A percentile compares a stretch with the other conserved stretches of the same genome.
Evolutionary conservation across 1,140 invertebrate genomes (phyloP).

Genomic region (Pseudomyrmex flavicornis): DNA sequence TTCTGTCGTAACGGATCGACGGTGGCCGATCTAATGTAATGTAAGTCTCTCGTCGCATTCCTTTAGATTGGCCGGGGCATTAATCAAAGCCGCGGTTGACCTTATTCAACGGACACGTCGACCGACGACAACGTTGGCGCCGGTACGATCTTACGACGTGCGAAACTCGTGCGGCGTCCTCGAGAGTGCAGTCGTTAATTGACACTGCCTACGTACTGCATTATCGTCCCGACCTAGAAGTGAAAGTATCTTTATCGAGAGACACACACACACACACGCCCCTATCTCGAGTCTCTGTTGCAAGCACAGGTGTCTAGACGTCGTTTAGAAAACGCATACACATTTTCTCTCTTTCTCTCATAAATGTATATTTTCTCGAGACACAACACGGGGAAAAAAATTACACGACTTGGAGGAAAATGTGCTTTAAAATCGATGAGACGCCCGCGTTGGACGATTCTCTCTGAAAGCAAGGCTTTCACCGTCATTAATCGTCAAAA

Average conservation of each 20-base stretch:
- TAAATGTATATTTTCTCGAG: too few relatives aligned
- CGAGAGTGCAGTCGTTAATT: slow-evolving; percentile 11
- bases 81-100: slow-evolving; percentile 49
- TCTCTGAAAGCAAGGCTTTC: not conserved
- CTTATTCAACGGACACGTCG: slow-evolving; percentile 41
- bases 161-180: slow-evolving; percentile 47
- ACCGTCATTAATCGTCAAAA: not conserved
- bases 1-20: not conserved
- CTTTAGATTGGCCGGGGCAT: slow-evolving; percentile 21
- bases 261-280: not conserved
- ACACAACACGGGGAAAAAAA: too few relatives aligned
- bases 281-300: slow-evolving; percentile 7
- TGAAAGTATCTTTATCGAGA: slow-evolving; percentile 42
- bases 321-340: not conserved
- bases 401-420: not conserved
- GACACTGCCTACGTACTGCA: slow-evolving; percentile 8
- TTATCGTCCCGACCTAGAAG: slow-evolving; percentile 45
- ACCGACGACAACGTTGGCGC: slow-evolving; percentile 42
- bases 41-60: slow-evolving; percentile 21
- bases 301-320: slow-evolving; percentile 30
- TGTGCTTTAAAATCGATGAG: not conserved
- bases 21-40: slow-evolving; percentile 13
- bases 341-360: not conserved
- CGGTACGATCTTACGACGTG: slow-evolving; percentile 1
- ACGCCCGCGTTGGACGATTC: not conserved